These are phyloP conservation scores for Ectropis crepuscularia DNA, from an alignment of 2,888 invertebrate species.

Conservation along the genomic window DNA sequence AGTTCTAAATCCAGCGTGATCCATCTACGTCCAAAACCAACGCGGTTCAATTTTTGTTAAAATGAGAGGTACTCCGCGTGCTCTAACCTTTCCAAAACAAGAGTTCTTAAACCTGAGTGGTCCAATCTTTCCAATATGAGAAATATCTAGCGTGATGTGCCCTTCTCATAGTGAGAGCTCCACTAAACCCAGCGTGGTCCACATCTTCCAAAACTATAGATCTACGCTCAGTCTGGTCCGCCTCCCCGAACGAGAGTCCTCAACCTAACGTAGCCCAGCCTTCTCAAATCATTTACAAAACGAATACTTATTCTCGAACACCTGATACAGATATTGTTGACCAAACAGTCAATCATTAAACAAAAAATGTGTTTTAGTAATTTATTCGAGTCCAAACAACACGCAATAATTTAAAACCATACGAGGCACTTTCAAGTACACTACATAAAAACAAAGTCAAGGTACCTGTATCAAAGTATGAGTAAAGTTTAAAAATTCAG, in stretches of 20 bases:
- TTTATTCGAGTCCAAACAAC: conserved; percentile 42
- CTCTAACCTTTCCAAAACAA: conserved; percentile 63
- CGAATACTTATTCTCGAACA: conserved; percentile 53
- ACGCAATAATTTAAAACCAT: conserved; percentile 36
- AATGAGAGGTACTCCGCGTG: no score
- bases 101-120: conserved; percentile 72
- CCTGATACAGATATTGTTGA: conserved; percentile 73
- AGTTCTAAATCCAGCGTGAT: no score
- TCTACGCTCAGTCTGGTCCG: no score
- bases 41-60: no score
- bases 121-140: conserved; percentile 69
- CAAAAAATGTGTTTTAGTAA: conserved; percentile 33
- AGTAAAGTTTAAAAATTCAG: conserved; percentile 78
- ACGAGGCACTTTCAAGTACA: conserved; percentile 61
- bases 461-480: conserved; percentile 78
- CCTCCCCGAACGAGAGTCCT: conserved; percentile 75
- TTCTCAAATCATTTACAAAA: conserved; percentile 32
- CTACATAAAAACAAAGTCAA: conserved; percentile 66
- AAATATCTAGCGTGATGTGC: conserved; percentile 66
- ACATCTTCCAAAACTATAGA: conserved; percentile 26
- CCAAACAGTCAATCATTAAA: conserved; percentile 39
- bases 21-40: no score
- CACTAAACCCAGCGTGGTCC: conserved; percentile 64
- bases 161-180: conserved; percentile 24
- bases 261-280: conserved; percentile 60